Percentiles rank a stretch among this genome's conserved stretches.
Conservation (phyloP, 2,113 vertebrate genomes). For the Grammomys surdaster region DNA sequence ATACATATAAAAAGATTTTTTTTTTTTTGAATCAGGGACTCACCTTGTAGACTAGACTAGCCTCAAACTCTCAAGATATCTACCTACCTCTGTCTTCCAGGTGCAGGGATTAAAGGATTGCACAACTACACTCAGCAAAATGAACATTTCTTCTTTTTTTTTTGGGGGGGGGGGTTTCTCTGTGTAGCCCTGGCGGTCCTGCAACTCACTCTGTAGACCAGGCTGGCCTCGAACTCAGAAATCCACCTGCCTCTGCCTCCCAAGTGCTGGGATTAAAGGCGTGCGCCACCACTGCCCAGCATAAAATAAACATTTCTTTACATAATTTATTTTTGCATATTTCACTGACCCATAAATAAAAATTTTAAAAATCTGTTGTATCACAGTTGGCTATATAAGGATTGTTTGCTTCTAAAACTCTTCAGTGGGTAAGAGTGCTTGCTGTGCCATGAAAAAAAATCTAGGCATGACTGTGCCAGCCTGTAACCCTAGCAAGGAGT, state of each 20-base stretch:
- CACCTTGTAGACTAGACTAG: not conserved
- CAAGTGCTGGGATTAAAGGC: not conserved
- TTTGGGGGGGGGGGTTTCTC: no score
- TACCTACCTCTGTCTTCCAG: no score
- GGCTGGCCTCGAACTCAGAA: not conserved
- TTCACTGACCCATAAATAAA: not conserved
- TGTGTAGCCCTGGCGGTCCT: no score
- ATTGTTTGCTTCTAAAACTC: constrained; percentile 58
- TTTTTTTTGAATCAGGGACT: not conserved
- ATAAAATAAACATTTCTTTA: not conserved
- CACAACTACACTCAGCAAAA: no score
- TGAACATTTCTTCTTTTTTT: no score
- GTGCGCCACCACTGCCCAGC: not conserved
- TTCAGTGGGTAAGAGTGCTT: not conserved
- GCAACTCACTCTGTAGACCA: not conserved
- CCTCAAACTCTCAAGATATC: no score
- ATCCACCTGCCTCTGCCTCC: not conserved
- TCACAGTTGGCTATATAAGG: not conserved
- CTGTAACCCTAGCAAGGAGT: no score
- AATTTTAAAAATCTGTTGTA: not conserved
- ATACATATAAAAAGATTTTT: not conserved
- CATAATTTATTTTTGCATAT: not conserved
- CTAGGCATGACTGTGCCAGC: not conserved
- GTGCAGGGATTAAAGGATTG: no score
- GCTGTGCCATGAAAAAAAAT: not conserved